These are phyloP conservation scores for Psilopogon haemacephalus DNA, from an alignment of 2,113 vertebrate genomes.

Conservation along the genomic window DNA sequence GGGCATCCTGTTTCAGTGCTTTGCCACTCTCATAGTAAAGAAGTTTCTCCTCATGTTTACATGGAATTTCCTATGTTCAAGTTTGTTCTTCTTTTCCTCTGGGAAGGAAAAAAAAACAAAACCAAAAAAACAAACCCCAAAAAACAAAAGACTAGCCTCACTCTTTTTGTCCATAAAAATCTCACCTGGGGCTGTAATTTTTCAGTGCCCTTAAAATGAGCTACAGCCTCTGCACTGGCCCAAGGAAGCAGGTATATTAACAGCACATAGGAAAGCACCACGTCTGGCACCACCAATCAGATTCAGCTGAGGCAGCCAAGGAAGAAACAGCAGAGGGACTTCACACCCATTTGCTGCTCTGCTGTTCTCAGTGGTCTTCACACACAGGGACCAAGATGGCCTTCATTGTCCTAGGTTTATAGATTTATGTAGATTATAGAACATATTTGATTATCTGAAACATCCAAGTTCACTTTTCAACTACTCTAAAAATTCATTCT, in stretches of 20 bases:
- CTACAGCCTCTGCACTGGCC: not conserved
- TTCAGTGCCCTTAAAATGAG: not conserved
- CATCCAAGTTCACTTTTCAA: not conserved
- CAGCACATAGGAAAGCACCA: not conserved
- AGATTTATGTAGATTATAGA: accelerated
- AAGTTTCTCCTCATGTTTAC: too few species aligned
- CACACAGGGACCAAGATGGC: not conserved
- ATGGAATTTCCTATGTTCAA: too few species aligned
- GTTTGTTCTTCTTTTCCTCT: too few species aligned
- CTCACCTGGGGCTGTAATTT: not conserved
- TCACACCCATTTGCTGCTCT: not conserved
- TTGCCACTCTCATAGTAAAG: too few species aligned
- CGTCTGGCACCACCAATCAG: accelerated
- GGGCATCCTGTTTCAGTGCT: too few species aligned
- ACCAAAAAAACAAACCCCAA: too few species aligned
- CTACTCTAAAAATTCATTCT: not conserved
- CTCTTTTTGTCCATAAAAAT: not conserved
- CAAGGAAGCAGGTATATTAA: not conserved
- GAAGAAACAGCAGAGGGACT: not conserved
- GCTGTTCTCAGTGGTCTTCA: not conserved
- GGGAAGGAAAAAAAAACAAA: too few species aligned
- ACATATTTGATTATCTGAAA: accelerated
- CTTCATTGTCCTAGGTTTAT: accelerated
- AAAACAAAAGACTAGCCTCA: too few species aligned
- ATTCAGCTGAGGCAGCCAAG: not conserved